Percentiles rank a stretch among this genome's conserved stretches.
Evolutionary conservation across 2,797 vertebrate genomes (phyloP).

Genomic region (Pogonophryne albipinna): DNA sequence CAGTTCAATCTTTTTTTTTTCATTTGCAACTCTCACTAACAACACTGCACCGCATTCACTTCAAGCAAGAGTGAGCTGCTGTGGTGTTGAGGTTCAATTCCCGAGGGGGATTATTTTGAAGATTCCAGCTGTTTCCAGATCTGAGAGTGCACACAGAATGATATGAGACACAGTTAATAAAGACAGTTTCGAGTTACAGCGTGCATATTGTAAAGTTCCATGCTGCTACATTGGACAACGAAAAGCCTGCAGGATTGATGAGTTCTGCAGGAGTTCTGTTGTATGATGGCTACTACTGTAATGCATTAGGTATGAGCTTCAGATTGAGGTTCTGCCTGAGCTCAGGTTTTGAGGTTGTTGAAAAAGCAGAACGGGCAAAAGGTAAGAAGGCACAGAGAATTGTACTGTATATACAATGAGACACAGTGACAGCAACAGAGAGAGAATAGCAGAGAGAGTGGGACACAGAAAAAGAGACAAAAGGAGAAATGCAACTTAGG

Average conservation of each 20-base stretch:
- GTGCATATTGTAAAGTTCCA: conserved; percentile 29
- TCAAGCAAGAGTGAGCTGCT: conserved; percentile 29
- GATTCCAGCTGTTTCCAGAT: conserved; percentile 61
- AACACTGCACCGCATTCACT: conserved; percentile 12
- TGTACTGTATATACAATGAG: conserved; percentile 34
- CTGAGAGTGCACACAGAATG: conserved; percentile 35
- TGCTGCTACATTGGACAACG: conserved; percentile 42
- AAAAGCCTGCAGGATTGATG: conserved; percentile 44
- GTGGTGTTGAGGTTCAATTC: conserved; percentile 23
- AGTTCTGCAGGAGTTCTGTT: conserved; percentile 41
- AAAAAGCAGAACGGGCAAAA: conserved; percentile 36
- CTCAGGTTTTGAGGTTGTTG: conserved; percentile 47
- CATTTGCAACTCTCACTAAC: conserved; percentile 37
- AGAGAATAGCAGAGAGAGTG: conserved; percentile 29
- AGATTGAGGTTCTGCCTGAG: conserved; percentile 58
- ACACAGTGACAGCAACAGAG: conserved; percentile 40
- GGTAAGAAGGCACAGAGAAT: conserved; percentile 14
- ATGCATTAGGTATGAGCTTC: conserved; percentile 65
- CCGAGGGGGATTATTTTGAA: conserved; percentile 41
- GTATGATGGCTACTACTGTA: conserved; percentile 42
- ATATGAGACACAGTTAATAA: conserved; percentile 39
- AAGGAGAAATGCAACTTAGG: conserved; percentile 37
- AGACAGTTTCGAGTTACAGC: conserved; percentile 45
- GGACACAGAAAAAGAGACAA: conserved; percentile 27
- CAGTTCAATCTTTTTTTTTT: conserved; percentile 23